phyloP scores from a whole-genome alignment of 2,888 invertebrate species.

The Apodemia duryi region DNA sequence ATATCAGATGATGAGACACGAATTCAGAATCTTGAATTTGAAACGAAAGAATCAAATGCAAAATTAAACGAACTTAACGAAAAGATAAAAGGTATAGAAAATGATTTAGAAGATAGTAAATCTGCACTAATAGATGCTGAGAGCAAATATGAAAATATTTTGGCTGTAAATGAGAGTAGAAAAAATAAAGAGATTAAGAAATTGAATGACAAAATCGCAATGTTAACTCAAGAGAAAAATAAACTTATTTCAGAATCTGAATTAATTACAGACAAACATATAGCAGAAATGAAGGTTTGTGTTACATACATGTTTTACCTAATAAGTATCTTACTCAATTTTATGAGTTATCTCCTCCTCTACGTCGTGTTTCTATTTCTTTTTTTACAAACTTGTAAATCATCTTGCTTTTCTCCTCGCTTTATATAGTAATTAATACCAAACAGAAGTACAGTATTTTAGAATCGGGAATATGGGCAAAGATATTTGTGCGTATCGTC shows the following conservation, averaged over 20 bases:
- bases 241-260: slow-evolving; percentile 37
- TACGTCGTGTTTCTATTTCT: too few relatives aligned
- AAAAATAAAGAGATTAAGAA: neutral
- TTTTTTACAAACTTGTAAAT: too few relatives aligned
- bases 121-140: too few relatives aligned
- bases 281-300: slow-evolving; percentile 8
- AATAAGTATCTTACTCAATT: too few relatives aligned
- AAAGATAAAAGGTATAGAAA: slow-evolving; percentile 34
- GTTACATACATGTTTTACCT: too few relatives aligned
- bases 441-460: too few relatives aligned
- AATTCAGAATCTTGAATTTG: slow-evolving; percentile 35
- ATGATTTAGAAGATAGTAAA: slow-evolving; percentile 51
- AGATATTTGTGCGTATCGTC: neutral
- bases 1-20: slow-evolving; percentile 36
- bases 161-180: too few relatives aligned
- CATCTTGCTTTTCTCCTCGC: too few relatives aligned
- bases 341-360: too few relatives aligned
- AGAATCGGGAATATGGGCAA: neutral
- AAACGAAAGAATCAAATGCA: slow-evolving; percentile 27
- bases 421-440: neutral
- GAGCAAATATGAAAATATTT: too few relatives aligned
- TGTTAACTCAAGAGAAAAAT: slow-evolving; percentile 38
- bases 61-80: slow-evolving; percentile 27
- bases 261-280: slow-evolving; percentile 15
- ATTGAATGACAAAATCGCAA: slow-evolving; percentile 46